Base-by-base conservation (phyloP, 2,888 invertebrate genomes). In the Allolobophora icterica region DNA sequence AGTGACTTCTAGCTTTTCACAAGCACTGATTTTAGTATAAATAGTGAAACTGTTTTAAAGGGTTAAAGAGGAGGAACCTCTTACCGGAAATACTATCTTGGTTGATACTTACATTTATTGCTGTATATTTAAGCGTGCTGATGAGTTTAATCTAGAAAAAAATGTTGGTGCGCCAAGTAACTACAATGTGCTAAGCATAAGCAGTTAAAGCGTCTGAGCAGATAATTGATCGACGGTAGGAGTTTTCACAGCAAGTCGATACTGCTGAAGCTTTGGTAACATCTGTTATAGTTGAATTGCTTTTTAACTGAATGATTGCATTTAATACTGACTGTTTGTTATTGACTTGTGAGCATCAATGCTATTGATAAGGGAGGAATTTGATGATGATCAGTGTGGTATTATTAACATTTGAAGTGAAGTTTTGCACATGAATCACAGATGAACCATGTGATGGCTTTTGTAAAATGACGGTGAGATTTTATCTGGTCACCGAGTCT, bases 1-100 rank as follows among this genome's bases (percentile, higher is more conserved):
- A n/a, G 71, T 71, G 71, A 71, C 71, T 71, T 71, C 71, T 71
- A 71, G 71, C 71, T 71, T 71, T 71, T 71, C 71, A 71, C 71
- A n/a, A 71, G n/a, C 71, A 71, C 71, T 71, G 71, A n/a, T n/a
- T 71, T 71, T 71, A 71, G 71, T 11, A 11, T 71, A 71, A n/a
- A 71, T n/a, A n/a, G 71, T 71, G 6, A 8, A 71, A 71, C 71
- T 71, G n/a, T 6, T 71, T 8, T 71, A 71, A 71, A n/a, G n/a
- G 71, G 71, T n/a, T 71, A n/a, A 11, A 30, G n/a, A n/a, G 71
- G 8, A n/a, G 71, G 24, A 30, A 58, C 58, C 58, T 58, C 30
- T 58, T 58, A 58, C 58, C 30, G 11, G n/a, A 71, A n/a, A 71
- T 71, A 13, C 71, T 71, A 71, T 71, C 71, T 71, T 71, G 6